Evolutionary conservation across 35 echinoderm and acorn worm species (phyloP).

Genomic region (Apostichopus parvimensis): DNA sequence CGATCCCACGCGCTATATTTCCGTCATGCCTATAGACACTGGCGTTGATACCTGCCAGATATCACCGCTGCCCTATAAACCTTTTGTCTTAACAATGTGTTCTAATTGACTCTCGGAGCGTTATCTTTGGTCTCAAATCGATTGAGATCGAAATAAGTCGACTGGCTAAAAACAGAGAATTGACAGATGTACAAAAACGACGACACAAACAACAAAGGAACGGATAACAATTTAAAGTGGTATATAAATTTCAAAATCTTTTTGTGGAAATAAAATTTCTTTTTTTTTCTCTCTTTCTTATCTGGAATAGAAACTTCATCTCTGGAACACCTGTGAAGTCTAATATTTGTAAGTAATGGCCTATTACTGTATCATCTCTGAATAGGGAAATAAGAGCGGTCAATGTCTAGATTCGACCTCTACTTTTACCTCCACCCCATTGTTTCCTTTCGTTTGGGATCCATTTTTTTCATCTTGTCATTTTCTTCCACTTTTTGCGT

Average conservation of each 20-base stretch:
- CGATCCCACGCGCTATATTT: too few relatives aligned
- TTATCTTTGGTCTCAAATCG: not conserved
- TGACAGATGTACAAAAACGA: not conserved
- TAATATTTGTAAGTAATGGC: too few relatives aligned
- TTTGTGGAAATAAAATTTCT: not conserved
- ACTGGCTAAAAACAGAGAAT: not conserved
- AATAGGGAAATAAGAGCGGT: too few relatives aligned
- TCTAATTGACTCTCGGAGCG: not conserved
- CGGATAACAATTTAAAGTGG: not conserved
- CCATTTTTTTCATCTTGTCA: too few relatives aligned
- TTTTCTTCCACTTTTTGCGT: too few relatives aligned
- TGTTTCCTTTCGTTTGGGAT: too few relatives aligned
- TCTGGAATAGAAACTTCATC: not conserved
- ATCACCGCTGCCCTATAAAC: too few relatives aligned
- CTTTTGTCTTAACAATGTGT: not conserved
- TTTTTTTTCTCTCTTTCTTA: not conserved
- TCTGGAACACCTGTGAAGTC: not conserved
- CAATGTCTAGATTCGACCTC: too few relatives aligned
- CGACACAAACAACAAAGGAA: not conserved
- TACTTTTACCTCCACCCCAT: too few relatives aligned
- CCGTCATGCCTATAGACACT: too few relatives aligned
- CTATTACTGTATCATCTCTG: too few relatives aligned
- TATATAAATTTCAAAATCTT: not conserved
- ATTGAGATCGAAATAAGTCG: not conserved
- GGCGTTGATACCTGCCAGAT: too few relatives aligned